Evolutionary conservation across 2,797 vertebrate species (phyloP).

Genomic region (Trematomus bernacchii): DNA sequence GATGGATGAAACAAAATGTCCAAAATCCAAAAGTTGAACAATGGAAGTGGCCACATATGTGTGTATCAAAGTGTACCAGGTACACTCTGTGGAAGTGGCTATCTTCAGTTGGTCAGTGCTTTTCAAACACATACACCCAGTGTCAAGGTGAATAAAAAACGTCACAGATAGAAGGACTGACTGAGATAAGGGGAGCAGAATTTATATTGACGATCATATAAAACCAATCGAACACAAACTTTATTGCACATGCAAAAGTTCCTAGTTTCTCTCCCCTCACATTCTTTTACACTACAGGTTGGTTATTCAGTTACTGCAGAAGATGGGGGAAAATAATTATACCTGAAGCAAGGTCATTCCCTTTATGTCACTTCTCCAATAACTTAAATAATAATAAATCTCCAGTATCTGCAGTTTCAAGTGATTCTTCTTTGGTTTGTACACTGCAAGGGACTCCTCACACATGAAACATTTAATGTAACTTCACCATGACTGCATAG

Average conservation of each 20-base stretch:
- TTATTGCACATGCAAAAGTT: background rate
- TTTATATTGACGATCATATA: background rate
- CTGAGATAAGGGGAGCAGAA: constrained; percentile 15
- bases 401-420: too few species aligned
- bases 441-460: too few species aligned
- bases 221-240: background rate
- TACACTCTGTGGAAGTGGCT: background rate
- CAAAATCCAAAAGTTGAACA: background rate
- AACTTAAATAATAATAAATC: too few species aligned
- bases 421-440: too few species aligned
- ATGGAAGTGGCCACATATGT: background rate
- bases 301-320: background rate
- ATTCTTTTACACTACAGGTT: background rate
- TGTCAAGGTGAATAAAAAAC: background rate
- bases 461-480: too few species aligned
- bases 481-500: too few species aligned
- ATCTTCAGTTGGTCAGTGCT: background rate
- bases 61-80: background rate
- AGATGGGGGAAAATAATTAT: too few species aligned
- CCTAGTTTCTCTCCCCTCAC: background rate
- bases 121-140: background rate
- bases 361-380: background rate
- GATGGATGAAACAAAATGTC: background rate
- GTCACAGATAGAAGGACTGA: background rate
- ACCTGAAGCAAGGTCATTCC: background rate